Base-by-base conservation (phyloP, 2,113 vertebrate species). In the Eretmochelys imbricata region DNA sequence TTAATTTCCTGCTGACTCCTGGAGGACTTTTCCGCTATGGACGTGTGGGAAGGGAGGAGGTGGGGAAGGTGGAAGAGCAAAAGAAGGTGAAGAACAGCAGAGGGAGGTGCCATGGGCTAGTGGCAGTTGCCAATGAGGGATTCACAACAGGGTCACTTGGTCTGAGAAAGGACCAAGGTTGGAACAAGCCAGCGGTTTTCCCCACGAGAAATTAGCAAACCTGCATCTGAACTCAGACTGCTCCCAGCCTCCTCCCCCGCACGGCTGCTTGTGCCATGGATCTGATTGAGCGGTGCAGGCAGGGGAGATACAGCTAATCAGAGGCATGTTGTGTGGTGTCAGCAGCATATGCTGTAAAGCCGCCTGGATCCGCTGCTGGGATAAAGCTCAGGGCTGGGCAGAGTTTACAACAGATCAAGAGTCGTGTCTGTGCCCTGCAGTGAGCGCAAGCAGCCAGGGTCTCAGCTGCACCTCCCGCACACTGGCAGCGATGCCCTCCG, bases 131-230 rank as follows among this genome's bases (percentile, higher is more conserved):
- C 8, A 25, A 17, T 27, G 24, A 53, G 55, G 50, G 78, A 20
- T 17, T 1, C 0, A 27, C 65, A n/a, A 50, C 22, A 8, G 8
- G 4, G 69, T 22, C 8, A 9, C 19, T 38, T 22, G 69, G 65
- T 8, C 35, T 80, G 27, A 17, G 48, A 82, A 20, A 4, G 22
- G 10, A 14, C 13, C 31, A 1, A 49, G 27, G 51, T 42, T 29
- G 48, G 54, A 1, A 1, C 42, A 13, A 1, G 0, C 2, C 0
- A 22, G 17, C 5, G 7, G 7, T 50, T 2, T 5, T n/a, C n/a
- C 69, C 29, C 4, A 19, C 79, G 29, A 1, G 3, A 75, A 42
- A 75, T 75, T 12, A 42, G 38, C 69, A 20, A 38, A 20, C 69
- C 22, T 75, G 69, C n/a, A 22, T n/a, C 31, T n/a, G 72, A 75